Percentiles rank a stretch among this genome's conserved stretches.
phyloP scores from a whole-genome alignment of 2,113 vertebrate species.

The Syrrhaptes paradoxus region DNA sequence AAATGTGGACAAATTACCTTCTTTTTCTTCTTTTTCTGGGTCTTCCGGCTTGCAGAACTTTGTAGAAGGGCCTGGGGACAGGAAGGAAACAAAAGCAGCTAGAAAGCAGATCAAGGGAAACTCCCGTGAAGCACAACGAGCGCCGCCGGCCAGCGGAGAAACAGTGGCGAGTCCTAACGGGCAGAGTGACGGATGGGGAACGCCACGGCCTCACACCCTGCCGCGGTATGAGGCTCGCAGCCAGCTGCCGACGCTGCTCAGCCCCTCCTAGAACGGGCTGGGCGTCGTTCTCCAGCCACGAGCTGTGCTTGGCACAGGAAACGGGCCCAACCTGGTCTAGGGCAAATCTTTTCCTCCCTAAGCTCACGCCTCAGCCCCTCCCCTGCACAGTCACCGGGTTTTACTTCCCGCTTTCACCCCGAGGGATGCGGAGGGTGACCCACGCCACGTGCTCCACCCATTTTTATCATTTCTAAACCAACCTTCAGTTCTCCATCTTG shows the following conservation, averaged over 20 bases:
- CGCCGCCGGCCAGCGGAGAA: not conserved
- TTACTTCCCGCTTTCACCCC: not conserved
- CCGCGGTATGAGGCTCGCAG: not conserved
- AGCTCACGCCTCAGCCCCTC: not conserved
- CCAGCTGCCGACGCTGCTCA: not conserved
- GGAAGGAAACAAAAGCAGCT: not conserved
- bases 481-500: slow-evolving; percentile 96
- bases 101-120: not conserved
- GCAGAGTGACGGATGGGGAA: not conserved
- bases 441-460: rapidly evolving
- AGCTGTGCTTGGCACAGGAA: not conserved
- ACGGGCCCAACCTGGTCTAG: not conserved
- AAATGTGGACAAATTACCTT: slow-evolving; percentile 79
- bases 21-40: slow-evolving; percentile 99
- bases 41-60: slow-evolving; percentile 95
- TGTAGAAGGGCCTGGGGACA: slow-evolving; percentile 88
- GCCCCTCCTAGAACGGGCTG: not conserved
- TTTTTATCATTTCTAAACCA: not conserved
- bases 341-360: not conserved
- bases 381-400: too few species aligned
- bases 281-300: not conserved
- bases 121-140: rapidly evolving
- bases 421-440: not conserved
- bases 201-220: not conserved
- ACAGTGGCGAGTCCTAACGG: not conserved